A percentile compares a stretch with the other conserved stretches of the same genome.
These are phyloP conservation scores for Torymus texanus DNA, from an alignment of 2,888 invertebrate species.

Conservation along the genomic window DNA sequence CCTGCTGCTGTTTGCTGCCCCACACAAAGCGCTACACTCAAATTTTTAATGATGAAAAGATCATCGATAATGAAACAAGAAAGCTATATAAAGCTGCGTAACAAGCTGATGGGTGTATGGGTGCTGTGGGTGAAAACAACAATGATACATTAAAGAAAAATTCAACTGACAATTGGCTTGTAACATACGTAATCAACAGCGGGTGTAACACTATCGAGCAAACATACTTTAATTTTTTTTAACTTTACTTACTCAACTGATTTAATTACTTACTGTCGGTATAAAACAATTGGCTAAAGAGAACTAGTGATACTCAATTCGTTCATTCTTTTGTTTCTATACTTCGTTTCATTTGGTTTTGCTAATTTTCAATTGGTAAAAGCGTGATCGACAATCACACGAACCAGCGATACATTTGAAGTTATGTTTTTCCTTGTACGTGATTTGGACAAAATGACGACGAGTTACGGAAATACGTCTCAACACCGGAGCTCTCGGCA, in stretches of 20 bases:
- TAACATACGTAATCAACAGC: slow-evolving; percentile 41
- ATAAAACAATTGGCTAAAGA: slow-evolving; percentile 27
- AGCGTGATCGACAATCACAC: neutral
- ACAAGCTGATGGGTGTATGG: slow-evolving; percentile 61
- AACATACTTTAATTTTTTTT: slow-evolving; percentile 28
- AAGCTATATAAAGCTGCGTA: slow-evolving; percentile 42
- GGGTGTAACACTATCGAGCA: slow-evolving; percentile 22
- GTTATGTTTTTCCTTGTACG: slow-evolving; percentile 22
- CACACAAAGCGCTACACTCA: slow-evolving; percentile 71
- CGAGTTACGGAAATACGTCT: slow-evolving; percentile 3
- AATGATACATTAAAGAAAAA: slow-evolving; percentile 55
- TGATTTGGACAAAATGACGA: slow-evolving; percentile 23
- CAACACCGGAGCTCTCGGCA: slow-evolving; percentile 25
- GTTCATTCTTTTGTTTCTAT: slow-evolving; percentile 1
- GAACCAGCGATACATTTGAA: slow-evolving; percentile 20
- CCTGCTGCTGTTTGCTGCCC: slow-evolving; percentile 75
- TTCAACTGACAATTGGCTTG: slow-evolving; percentile 45
- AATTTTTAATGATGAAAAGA: slow-evolving; percentile 49
- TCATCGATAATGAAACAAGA: slow-evolving; percentile 38
- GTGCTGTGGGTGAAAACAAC: slow-evolving; percentile 57
- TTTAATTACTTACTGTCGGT: slow-evolving; percentile 29
- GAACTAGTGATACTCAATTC: slow-evolving; percentile 4
- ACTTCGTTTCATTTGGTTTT: slow-evolving; percentile 23
- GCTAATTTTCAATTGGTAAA: neutral
- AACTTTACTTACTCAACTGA: slow-evolving; percentile 33